These are phyloP conservation scores for Drosophila leontia DNA, from an alignment of 1,140 invertebrate species.

Conservation along the genomic window DNA sequence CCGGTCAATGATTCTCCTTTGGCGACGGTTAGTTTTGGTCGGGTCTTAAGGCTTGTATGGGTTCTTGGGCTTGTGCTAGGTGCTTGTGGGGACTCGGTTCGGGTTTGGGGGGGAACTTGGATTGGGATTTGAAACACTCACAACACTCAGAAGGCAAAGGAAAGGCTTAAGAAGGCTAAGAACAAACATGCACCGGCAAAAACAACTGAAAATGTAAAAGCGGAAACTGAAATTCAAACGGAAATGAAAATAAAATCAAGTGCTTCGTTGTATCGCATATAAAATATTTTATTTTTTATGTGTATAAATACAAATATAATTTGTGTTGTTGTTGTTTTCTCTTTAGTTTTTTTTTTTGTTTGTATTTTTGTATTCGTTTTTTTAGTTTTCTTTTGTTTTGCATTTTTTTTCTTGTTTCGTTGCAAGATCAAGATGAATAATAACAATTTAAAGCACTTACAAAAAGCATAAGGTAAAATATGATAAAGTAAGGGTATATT, in stretches of 20 bases:
- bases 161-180: not conserved
- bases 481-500: constrained; percentile 46
- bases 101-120: not conserved
- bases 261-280: constrained; percentile 51
- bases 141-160: constrained; percentile 2
- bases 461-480: constrained; percentile 64
- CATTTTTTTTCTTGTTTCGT: constrained; percentile 42
- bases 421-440: constrained; percentile 71
- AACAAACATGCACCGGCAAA: constrained; percentile 18
- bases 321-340: constrained; percentile 51
- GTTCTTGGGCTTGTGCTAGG: constrained; percentile 1
- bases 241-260: constrained; percentile 30
- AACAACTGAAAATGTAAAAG: not conserved
- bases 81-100: not conserved
- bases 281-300: constrained; percentile 71
- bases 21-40: not conserved
- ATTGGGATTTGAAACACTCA: not conserved
- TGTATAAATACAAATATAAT: constrained; percentile 79
- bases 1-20: not conserved
- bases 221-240: constrained; percentile 7
- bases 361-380: constrained; percentile 14
- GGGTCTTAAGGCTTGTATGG: constrained; percentile 2
- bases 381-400: constrained; percentile 27
- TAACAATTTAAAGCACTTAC: constrained; percentile 78
- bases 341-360: constrained; percentile 23